Base-by-base conservation (phyloP, 1,140 invertebrate genomes). In the Nylanderia fulva region DNA sequence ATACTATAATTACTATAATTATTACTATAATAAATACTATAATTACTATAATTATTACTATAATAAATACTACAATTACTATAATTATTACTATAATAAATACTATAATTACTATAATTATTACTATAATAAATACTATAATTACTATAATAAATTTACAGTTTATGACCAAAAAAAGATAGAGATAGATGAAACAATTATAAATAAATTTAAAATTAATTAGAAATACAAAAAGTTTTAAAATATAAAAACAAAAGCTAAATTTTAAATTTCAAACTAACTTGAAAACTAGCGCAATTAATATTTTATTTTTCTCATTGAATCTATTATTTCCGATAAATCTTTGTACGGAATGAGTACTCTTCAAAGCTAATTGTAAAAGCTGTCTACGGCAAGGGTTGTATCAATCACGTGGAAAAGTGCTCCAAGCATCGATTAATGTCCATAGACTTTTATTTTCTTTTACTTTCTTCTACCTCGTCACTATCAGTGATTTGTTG, bases 381-480 rank as follows among this genome's bases (percentile, higher is more conserved):
- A 21, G 7, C n/a, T 7, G n/a, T 21, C 29, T 74, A 15, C 13
- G 24, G 52, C 18, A 58, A 58, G 36, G 71, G 33, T 33, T 27
- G 13, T 54, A 74, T 74, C 52, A 74, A 39, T 74, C 52, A 74
- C 52, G 13, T 21, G n/a, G 29, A 39, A 74, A 74, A 74, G 71
- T 5, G 13, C 52, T 36, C 39, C 52, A 56, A 56, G 15, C 71
- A 56, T 74, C 58, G 71, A 74, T 74, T 74, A 56, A 74, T 56
- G 52, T 74, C 29, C 21, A 24, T 0, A 9, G 29, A 58, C 52
- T 74, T 74, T 74, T 74, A 58, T 39, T 56, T 72, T 29, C 29
- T 72, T 36, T 29, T 24, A 72, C 9, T 13, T 74, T 58, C 21
- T 21, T 71, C 58, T 5, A 58, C 13, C 18, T 74, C 52, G 21